A percentile compares a stretch with the other conserved stretches of the same genome.
These are phyloP conservation scores for Dicrostonyx torquatus DNA, from an alignment of 2,797 vertebrate genomes.

Conservation along the genomic window DNA sequence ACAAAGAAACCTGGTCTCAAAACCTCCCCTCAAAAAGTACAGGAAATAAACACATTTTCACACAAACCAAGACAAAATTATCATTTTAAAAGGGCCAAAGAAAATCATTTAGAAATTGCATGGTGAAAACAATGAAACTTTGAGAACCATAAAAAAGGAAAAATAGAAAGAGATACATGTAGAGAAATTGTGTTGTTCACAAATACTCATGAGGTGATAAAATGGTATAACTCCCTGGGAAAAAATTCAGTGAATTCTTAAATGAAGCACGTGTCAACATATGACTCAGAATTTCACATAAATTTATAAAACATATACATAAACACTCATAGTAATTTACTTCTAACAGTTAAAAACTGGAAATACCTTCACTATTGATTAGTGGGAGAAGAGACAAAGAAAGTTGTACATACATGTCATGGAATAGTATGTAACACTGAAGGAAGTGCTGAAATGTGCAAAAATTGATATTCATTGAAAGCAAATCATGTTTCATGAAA, in stretches of 20 bases:
- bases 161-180: background rate
- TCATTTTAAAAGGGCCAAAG: constrained; percentile 24
- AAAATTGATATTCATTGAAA: background rate
- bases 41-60: constrained; percentile 50
- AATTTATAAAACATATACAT: constrained; percentile 12
- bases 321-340: background rate
- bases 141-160: background rate
- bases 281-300: background rate
- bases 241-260: constrained; percentile 33
- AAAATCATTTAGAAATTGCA: background rate
- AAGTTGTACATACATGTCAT: background rate
- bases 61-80: constrained; percentile 46
- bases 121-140: background rate
- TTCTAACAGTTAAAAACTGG: background rate
- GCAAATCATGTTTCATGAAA: background rate
- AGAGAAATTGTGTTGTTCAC: constrained; percentile 15
- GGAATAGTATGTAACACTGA: background rate
- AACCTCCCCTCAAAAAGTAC: background rate
- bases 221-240: background rate
- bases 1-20: too few species aligned
- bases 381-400: background rate
- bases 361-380: background rate
- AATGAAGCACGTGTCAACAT: background rate
- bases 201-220: background rate
- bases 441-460: constrained; percentile 2